Evolutionary conservation across 2,888 invertebrate species (phyloP), one percentile per base, ranked within the genome.

Genomic region (Scaptomyza caliginosa): DNA sequence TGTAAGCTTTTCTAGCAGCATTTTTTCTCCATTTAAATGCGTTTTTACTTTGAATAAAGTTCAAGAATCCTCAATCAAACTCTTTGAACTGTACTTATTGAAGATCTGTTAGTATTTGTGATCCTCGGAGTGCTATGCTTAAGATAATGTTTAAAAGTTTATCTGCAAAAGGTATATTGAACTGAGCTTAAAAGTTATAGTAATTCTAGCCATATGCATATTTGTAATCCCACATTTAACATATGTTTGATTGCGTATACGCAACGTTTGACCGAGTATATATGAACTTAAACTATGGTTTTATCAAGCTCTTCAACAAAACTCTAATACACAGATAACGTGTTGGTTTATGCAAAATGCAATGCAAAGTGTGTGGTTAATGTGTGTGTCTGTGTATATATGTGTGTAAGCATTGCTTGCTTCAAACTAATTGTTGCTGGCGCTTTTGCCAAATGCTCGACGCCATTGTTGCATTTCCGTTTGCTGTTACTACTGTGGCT

Each of bases 351-450:
- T 85, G 70, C 74, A 68, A 73, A 65, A 71, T 48, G 48, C 62
- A 48, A 63, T 58, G 59, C 39, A 57, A 51, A 23, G 34, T 54
- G 36, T 21, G 17, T 38, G 13, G 6, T 38, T 23, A 26, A 1
- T 51, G 8, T 32, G 4, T 40, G 4, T 43, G 51, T 63, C 21
- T 50, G 1, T 45, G 6, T 46, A 19, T 32, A 17, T 49, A 10
- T 59, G 4, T 56, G 16, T 23, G 11, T 54, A 30, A 49, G 63
- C 48, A 24, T 36, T 75, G 59, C 67, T 80, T 57, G 69, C 74
- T 73, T 77, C 66, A 74, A 83, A 86, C 82, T 82, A 82, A 82
- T 86, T 86, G 84, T 67, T 66, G 75, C 32, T 50, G 66, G 40
- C 72, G 68, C 67, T 74, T 78, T 75, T 52, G 59, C 64, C 76